Conservation (phyloP, 1,140 invertebrate species). For the Theocolax elegans region DNA sequence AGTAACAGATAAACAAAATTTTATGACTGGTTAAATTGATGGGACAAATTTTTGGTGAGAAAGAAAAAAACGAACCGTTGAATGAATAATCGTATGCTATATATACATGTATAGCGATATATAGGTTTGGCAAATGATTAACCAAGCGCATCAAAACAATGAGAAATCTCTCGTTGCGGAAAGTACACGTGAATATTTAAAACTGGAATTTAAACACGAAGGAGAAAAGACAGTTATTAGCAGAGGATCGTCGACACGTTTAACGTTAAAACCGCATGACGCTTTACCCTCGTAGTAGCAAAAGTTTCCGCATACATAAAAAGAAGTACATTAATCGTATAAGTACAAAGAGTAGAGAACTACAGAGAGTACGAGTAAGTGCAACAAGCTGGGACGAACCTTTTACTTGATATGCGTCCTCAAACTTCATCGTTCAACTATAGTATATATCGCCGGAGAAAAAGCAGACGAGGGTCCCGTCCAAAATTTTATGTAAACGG, state of each 20-base stretch:
- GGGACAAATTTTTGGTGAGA: too few relatives aligned
- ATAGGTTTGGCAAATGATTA: too few relatives aligned
- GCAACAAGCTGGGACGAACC: not conserved
- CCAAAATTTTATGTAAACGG: too few relatives aligned
- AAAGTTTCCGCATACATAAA: conserved; percentile 26
- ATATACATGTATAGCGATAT: too few relatives aligned
- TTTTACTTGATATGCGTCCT: not conserved
- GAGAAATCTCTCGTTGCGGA: too few relatives aligned
- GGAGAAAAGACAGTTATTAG: conserved; percentile 5
- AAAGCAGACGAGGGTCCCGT: not conserved
- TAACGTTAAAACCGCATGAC: conserved; percentile 20
- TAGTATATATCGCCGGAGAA: not conserved
- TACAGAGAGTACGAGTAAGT: too few relatives aligned
- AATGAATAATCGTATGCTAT: too few relatives aligned
- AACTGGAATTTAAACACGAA: not conserved
- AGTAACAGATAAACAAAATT: too few relatives aligned
- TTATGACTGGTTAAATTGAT: too few relatives aligned
- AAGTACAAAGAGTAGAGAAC: not conserved
- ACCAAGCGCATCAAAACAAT: too few relatives aligned
- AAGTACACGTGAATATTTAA: conserved; percentile 34
- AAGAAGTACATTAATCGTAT: not conserved
- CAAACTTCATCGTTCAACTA: conserved; percentile 12
- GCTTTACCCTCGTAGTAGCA: conserved; percentile 11
- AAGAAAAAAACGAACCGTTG: too few relatives aligned
- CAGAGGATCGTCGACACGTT: not conserved